Conservation (phyloP, 2,113 vertebrate genomes). For the Dasypus novemcinctus region DNA sequence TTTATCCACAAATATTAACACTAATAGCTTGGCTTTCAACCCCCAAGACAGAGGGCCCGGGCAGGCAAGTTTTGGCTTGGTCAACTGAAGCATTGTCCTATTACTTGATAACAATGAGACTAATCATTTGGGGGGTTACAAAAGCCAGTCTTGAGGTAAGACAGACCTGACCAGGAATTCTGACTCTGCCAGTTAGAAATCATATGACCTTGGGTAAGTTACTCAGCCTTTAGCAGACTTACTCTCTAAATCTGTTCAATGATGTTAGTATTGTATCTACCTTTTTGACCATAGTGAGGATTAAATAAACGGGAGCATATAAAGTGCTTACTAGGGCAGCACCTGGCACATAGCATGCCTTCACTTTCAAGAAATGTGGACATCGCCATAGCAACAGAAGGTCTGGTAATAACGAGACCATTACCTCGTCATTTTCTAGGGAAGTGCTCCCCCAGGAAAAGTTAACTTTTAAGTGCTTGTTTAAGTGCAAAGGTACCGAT, state of each 20-base stretch:
- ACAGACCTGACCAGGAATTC: not conserved
- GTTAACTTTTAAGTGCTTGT: not conserved
- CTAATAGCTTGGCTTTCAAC: not conserved
- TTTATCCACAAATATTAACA: not conserved
- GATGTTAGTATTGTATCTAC: not conserved
- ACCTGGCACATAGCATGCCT: not conserved
- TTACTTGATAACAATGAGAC: not conserved
- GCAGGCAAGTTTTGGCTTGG: not conserved
- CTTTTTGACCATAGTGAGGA: not conserved
- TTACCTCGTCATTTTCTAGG: not conserved
- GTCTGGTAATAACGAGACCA: not conserved
- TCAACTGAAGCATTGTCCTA: not conserved
- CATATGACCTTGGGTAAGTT: not conserved
- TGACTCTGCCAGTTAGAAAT: not conserved
- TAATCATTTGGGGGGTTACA: not conserved
- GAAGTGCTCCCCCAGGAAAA: not conserved
- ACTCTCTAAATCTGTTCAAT: slow-evolving; percentile 3
- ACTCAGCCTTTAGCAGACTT: not conserved
- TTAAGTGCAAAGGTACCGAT: too few relatives aligned
- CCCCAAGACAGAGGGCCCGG: not conserved
- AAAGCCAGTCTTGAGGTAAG: not conserved
- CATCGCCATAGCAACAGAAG: not conserved
- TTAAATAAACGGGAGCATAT: not conserved
- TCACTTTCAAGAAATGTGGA: not conserved
- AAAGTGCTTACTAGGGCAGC: not conserved